These are phyloP conservation scores for Aradophagus sp. DNA, from an alignment of 1,140 invertebrate species.

Conservation along the genomic window DNA sequence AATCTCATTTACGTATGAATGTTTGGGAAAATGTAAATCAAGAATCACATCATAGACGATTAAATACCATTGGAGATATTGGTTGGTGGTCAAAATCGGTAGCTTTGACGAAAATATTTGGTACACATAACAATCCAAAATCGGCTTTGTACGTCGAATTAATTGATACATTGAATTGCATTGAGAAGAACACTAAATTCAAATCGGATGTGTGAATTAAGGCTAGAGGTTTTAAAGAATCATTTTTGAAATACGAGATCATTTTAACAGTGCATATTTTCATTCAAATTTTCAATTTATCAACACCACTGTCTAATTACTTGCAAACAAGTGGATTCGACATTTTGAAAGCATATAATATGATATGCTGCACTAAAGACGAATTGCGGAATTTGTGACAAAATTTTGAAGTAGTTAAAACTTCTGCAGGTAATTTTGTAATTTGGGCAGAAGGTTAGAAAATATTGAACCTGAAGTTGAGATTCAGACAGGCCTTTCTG, in stretches of 20 bases:
- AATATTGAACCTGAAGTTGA: no score
- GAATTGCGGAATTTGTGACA: no score
- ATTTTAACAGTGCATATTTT: slow-evolving; percentile 10
- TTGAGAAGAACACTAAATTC: neutral
- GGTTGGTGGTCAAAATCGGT: slow-evolving; percentile 25
- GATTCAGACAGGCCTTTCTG: no score
- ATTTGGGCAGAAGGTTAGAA: no score
- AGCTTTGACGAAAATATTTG: slow-evolving; percentile 14
- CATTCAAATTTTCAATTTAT: slow-evolving; percentile 3
- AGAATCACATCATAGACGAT: slow-evolving; percentile 4
- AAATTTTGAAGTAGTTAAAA: no score
- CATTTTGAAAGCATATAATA: slow-evolving; percentile 9
- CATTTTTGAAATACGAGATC: slow-evolving; percentile 3
- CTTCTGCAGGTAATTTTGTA: no score
- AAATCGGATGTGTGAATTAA: slow-evolving; percentile 6
- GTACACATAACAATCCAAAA: slow-evolving; percentile 2
- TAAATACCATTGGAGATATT: slow-evolving; percentile 7
- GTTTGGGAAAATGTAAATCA: slow-evolving; percentile 10
- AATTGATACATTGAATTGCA: slow-evolving; percentile 2
- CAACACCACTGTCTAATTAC: slow-evolving; percentile 6
- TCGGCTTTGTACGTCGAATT: slow-evolving; percentile 4
- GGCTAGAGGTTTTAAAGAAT: slow-evolving; percentile 2
- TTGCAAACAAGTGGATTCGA: slow-evolving; percentile 6
- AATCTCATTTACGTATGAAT: slow-evolving; percentile 29
- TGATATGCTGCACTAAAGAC: neutral